phyloP scores from a whole-genome alignment of 2,113 vertebrate species.

The Oreochromis tanganicae region DNA sequence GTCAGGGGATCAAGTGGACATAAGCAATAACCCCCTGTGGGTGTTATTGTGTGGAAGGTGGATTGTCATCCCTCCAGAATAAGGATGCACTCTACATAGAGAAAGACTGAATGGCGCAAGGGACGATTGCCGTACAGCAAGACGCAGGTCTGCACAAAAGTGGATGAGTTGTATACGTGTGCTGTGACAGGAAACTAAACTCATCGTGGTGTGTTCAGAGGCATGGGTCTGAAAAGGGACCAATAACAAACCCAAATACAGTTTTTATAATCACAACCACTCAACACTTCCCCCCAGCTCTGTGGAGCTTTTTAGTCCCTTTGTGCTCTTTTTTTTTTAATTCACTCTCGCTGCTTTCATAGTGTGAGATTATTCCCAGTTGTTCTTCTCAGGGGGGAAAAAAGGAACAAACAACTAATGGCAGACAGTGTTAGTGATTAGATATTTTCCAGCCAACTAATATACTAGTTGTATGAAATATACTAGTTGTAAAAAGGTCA shows the following conservation, averaged over 20 bases:
- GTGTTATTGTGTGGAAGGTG: background rate
- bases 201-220: background rate
- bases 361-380: background rate
- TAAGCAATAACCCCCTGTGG: slow-evolving; percentile 23
- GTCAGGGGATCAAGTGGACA: slow-evolving; percentile 34
- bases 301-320: background rate
- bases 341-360: background rate
- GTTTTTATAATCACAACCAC: background rate
- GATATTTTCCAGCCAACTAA: background rate
- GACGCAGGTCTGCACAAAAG: background rate
- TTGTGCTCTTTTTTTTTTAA: background rate
- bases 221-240: background rate
- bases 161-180: background rate
- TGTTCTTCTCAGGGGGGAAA: background rate
- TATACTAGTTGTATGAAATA: background rate
- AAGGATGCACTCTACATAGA: background rate
- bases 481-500: background rate
- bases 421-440: background rate
- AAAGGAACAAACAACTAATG: background rate
- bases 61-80: background rate
- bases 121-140: background rate
- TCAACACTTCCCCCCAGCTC: background rate
- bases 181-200: background rate
- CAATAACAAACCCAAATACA: background rate
- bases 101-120: background rate